Conservation (phyloP, 2,888 invertebrate species). For the Melikaiella ostensackeni region DNA sequence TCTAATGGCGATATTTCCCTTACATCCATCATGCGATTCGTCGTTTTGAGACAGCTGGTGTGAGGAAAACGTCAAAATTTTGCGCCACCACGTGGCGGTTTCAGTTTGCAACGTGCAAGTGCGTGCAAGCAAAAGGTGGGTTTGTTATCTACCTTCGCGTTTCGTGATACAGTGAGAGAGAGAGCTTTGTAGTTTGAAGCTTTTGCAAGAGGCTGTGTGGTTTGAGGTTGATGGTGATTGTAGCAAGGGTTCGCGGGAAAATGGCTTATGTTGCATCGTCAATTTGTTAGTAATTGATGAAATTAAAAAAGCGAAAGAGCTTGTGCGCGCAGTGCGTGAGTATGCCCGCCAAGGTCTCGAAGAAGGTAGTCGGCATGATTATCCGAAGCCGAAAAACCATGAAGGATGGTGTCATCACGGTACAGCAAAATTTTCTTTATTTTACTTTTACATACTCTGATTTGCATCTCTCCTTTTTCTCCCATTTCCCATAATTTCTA, state of each 20-base stretch:
- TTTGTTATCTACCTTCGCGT: conserved; percentile 8
- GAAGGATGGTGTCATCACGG: conserved; percentile 93
- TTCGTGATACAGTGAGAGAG: conserved; percentile 12
- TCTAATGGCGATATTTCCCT: not conserved
- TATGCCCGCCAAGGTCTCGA: conserved; percentile 87
- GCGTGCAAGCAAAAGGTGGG: conserved; percentile 5
- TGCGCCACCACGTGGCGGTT: conserved; percentile 16
- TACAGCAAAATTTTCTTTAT: conserved; percentile 76
- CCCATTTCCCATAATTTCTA: not conserved
- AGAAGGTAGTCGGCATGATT: conserved; percentile 92
- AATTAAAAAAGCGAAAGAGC: conserved; percentile 76
- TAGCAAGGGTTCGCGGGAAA: conserved; percentile 42
- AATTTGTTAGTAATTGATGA: conserved; percentile 69
- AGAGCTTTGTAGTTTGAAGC: too few relatives aligned
- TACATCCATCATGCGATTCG: not conserved
- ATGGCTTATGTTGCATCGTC: conserved; percentile 50
- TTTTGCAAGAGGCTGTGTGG: not conserved
- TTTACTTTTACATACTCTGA: not conserved
- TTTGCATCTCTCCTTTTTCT: not conserved
- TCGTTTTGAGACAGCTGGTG: not conserved
- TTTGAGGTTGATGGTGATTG: not conserved
- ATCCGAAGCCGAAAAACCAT: conserved; percentile 91
- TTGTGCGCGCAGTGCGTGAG: conserved; percentile 77
- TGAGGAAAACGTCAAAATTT: not conserved
- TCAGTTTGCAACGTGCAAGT: not conserved